phyloP scores from a whole-genome alignment of 1,140 invertebrate genomes.

The Mercenaria mercenaria region DNA sequence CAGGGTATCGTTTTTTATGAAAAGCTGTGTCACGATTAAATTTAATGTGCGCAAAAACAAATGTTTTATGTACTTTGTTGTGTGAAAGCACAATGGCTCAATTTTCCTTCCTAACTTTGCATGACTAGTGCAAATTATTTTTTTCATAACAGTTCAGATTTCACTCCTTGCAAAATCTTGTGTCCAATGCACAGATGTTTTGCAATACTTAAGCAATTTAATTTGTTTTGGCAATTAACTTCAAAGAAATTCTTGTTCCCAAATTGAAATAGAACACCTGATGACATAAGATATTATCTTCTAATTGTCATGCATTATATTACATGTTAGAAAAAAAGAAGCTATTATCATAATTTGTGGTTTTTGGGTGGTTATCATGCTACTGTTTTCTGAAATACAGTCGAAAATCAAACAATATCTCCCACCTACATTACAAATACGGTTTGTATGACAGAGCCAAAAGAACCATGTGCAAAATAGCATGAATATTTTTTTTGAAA shows the following conservation, averaged over 20 bases:
- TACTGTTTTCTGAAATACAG: background rate
- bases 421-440: too few relatives aligned
- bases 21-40: background rate
- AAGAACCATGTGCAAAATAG: too few relatives aligned
- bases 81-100: background rate
- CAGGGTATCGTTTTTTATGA: too few relatives aligned
- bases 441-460: too few relatives aligned
- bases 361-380: background rate
- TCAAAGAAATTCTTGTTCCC: conserved; percentile 8
- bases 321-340: background rate
- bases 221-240: background rate
- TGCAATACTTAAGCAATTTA: background rate
- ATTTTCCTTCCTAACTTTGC: background rate
- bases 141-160: background rate
- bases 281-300: conserved; percentile 17
- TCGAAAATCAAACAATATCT: too few relatives aligned
- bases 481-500: too few relatives aligned
- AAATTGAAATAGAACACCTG: background rate
- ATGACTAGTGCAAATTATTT: background rate
- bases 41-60: background rate
- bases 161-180: background rate
- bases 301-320: background rate
- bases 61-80: background rate
- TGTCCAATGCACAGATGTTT: background rate
- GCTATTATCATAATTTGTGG: background rate